These are phyloP conservation scores for Phaetusa simplex DNA, from an alignment of 2,113 vertebrate genomes.

Conservation along the genomic window DNA sequence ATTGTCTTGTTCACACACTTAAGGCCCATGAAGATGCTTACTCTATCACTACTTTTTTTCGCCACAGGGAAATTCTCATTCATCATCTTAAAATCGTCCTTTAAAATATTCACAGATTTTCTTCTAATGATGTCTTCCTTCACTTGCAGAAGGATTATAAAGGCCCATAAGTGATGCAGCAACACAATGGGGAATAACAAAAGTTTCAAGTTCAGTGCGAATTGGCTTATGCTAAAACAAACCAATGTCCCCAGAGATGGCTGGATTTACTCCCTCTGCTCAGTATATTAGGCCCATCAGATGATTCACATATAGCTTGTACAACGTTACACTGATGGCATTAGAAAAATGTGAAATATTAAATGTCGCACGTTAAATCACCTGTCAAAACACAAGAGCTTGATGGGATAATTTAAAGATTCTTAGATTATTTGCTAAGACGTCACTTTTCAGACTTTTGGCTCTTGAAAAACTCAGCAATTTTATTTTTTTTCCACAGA, in stretches of 20 bases:
- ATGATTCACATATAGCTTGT: background rate
- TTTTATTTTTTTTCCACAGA: background rate
- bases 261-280: background rate
- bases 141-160: background rate
- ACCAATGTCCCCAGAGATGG: background rate
- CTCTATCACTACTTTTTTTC: background rate
- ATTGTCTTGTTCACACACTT: background rate
- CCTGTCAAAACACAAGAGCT: background rate
- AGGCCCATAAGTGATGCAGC: background rate
- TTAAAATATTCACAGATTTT: background rate
- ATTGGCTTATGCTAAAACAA: background rate
- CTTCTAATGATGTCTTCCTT: background rate
- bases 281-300: background rate
- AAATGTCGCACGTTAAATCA: background rate
- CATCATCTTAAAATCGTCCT: background rate
- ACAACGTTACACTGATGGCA: background rate
- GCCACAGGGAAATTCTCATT: background rate
- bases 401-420: background rate
- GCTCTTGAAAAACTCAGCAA: background rate
- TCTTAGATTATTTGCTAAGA: background rate
- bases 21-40: background rate
- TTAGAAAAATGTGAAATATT: background rate
- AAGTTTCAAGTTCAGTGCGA: background rate
- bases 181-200: background rate
- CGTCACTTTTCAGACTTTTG: background rate